These are phyloP conservation scores for Anableps anableps DNA, from an alignment of 2,797 vertebrate genomes.

Conservation along the genomic window DNA sequence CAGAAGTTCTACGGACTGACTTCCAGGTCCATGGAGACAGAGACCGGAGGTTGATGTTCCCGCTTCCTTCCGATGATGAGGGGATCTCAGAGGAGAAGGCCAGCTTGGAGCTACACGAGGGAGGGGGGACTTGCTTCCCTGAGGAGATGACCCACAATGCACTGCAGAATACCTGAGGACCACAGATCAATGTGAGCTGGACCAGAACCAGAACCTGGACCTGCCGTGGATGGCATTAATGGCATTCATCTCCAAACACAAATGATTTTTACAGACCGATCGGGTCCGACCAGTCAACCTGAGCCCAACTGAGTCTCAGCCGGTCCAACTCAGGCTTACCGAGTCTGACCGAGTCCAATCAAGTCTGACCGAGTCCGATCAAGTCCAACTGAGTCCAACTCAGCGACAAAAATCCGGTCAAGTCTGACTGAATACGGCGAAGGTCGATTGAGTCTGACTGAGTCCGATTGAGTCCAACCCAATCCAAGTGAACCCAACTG, in stretches of 20 bases:
- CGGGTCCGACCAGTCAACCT: background rate
- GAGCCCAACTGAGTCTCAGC: background rate
- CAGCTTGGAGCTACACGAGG: slow-evolving; percentile 33
- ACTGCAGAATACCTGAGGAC: slow-evolving; percentile 57
- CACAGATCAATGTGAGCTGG: background rate
- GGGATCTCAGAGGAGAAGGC: slow-evolving; percentile 14
- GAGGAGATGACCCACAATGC: slow-evolving; percentile 37
- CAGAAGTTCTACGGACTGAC: slow-evolving; percentile 51
- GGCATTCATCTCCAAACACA: background rate
- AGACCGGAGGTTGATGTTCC: slow-evolving; percentile 71
- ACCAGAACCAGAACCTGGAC: background rate
- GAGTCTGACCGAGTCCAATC: background rate
- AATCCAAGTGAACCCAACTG: too few relatives aligned
- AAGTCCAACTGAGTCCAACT: too few relatives aligned
- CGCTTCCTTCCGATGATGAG: slow-evolving; percentile 27
- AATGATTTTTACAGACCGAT: background rate
- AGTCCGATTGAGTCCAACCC: too few relatives aligned
- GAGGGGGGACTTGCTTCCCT: background rate
- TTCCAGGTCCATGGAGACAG: slow-evolving; percentile 80
- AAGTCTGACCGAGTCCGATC: background rate
- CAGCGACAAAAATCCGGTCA: too few relatives aligned
- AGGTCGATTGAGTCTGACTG: too few relatives aligned
- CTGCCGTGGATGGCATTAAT: background rate
- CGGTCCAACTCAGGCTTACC: background rate
- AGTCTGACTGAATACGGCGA: too few relatives aligned